Evolutionary conservation across 1,140 invertebrate genomes (phyloP).

Genomic region (Solenopsis fugax): DNA sequence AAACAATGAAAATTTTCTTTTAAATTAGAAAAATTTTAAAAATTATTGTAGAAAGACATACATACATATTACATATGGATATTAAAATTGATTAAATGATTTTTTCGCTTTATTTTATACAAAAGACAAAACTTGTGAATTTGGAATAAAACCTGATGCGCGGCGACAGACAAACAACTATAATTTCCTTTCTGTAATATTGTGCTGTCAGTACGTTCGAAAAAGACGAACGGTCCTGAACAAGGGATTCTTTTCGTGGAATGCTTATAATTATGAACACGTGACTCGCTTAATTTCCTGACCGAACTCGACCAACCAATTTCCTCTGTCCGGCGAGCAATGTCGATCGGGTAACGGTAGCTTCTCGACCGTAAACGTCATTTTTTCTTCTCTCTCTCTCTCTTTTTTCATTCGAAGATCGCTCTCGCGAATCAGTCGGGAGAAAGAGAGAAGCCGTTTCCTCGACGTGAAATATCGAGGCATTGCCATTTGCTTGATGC

Average conservation of each 20-base stretch:
- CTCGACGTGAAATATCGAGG: constrained; percentile 57
- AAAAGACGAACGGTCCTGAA: constrained; percentile 22
- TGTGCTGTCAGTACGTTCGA: neutral
- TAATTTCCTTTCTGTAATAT: constrained; percentile 38
- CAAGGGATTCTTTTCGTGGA: constrained; percentile 63
- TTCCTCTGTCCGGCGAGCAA: constrained; percentile 73
- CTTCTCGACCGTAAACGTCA: constrained; percentile 57
- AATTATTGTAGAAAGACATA: neutral
- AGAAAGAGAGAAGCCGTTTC: constrained; percentile 46
- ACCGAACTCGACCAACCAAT: constrained; percentile 79
- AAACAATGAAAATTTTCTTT: neutral
- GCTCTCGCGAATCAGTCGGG: neutral
- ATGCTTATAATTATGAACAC: constrained; percentile 83
- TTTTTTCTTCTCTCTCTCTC: constrained; percentile 27
- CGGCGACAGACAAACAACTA: neutral
- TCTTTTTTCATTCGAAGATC: constrained; percentile 20
- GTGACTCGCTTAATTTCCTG: constrained; percentile 85
- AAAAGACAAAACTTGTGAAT: neutral
- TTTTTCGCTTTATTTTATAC: neutral
- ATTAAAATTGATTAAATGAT: neutral
- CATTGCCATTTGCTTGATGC: constrained; percentile 25
- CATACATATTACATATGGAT: neutral
- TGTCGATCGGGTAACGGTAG: constrained; percentile 63
- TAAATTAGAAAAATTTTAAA: neutral
- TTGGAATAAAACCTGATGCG: neutral